Percentiles rank a stretch among this genome's conserved stretches.
phyloP scores from a whole-genome alignment of 2,888 invertebrate genomes.

The Elmis aenea region DNA sequence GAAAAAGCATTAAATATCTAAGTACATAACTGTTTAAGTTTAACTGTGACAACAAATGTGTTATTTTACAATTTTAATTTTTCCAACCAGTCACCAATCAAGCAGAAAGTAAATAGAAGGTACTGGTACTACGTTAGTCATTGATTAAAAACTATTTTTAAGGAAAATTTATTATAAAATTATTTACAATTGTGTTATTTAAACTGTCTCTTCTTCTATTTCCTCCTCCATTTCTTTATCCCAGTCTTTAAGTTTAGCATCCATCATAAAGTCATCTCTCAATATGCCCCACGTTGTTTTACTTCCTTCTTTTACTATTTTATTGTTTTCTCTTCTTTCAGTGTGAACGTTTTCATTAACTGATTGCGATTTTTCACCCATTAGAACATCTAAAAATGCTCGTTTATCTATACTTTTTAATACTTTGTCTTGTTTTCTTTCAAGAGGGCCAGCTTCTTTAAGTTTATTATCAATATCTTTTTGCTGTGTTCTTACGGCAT shows the following conservation, averaged over 20 bases:
- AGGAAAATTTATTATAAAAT: too few species aligned
- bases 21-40: too few species aligned
- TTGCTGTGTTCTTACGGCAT: constrained; percentile 84
- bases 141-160: too few species aligned
- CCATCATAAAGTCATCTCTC: constrained; percentile 85
- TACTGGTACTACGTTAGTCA: too few species aligned
- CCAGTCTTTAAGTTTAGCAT: constrained; percentile 87
- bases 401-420: constrained; percentile 72
- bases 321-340: constrained; percentile 36
- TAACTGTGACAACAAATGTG: too few species aligned
- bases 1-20: too few species aligned
- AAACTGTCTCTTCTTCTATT: constrained; percentile 36
- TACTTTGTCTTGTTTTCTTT: constrained; percentile 70
- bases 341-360: constrained; percentile 42
- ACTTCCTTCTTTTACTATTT: constrained; percentile 20
- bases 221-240: constrained; percentile 65
- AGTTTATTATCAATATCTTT: constrained; percentile 68
- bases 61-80: too few species aligned
- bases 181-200: too few species aligned
- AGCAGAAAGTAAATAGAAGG: too few species aligned
- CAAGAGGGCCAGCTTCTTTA: constrained; percentile 65
- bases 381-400: constrained; percentile 71
- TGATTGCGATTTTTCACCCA: constrained; percentile 60
- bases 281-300: constrained; percentile 59
- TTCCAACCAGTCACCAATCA: too few species aligned